Base-by-base conservation (phyloP, 2,888 invertebrate genomes). In the Odiellus spinosus region DNA sequence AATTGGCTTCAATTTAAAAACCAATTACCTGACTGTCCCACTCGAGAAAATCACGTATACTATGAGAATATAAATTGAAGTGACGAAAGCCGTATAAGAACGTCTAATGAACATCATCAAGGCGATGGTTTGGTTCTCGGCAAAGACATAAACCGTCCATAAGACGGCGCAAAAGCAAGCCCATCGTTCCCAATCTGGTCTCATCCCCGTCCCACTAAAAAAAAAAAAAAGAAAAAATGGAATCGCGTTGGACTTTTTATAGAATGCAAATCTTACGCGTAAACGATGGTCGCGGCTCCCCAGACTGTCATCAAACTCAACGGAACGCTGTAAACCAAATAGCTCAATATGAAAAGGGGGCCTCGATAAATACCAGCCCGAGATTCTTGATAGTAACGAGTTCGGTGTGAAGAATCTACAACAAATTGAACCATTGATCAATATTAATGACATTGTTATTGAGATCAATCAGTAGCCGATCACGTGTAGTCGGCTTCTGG, bases 341-440 rank as follows among this genome's bases (percentile, higher is more conserved):
- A 86, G 0, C 85, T 79, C 0, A 86, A 69, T 1, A 90, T 69
- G 58, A 90, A 75, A 53, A 85, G 76, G 0, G 84, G 80, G 0
- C 90, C 90, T 3, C 83, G 80, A 64, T 91, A 91, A 0, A 86
- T 67, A 0, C 87, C 87, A 64, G 88, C 87, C 45, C 87, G 78
- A 11, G 53, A 50, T 61, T 91, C 91, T 62, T 90, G 87, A 56
- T 86, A 87, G 66, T 87, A 90, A 36, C 85, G 73, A n/a, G 83
- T 85, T n/a, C 90, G 72, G 67, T 83, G 83, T 32, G 76, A 76
- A 3, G 84, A 62, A 54, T 63, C 65, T 65, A 50, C 17, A n/a
- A n/a, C n/a, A n/a, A n/a, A 34, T 34, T 10, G 12, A 11, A 34
- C 34, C 34, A 34, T 12, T 34, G 12, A 11, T 10, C 10, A 11